Evolutionary conservation across 30 jellyfish, hydroid and myxozoan species (phyloP), one percentile per base, ranked within the genome.

Genomic region (Mastigias papua): DNA sequence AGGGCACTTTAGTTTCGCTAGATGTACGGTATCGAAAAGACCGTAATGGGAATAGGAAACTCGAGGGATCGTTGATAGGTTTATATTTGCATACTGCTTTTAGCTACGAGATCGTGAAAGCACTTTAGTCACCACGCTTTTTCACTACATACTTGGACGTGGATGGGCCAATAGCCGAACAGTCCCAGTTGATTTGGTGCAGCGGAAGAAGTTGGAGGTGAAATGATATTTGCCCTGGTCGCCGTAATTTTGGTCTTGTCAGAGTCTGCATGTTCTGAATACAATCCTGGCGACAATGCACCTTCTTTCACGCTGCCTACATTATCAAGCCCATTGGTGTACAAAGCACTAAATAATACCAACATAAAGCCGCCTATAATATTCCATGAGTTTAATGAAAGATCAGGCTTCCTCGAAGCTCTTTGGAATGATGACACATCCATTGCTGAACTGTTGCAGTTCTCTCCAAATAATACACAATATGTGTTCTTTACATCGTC

Each of bases 401-500:
- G 90, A 49, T 95, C 99, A 4, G 99, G 97, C 28, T 95, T 95
- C 63, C 86, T 95, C 35, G 99, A 95, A 50, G 90, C 96, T 2
- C 86, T 95, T 34, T 95, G 99, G 99, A 92, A 84, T 20, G 92
- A 91, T 70, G 99, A 95, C 62, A 28, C 93, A 9, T 95, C 99
- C 16, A 32, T 95, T 49, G 69, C 88, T 22, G 92, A 90, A 21
- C 83, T 95, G 62, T 69, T 95, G 86, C 96, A 91, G 78, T 46
- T 80, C 50, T 86, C 97, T 9, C 99, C 99, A 17, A 88, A 86
- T 22, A 95, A 95, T 76, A 82, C 97, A 9, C 98, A 95, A 42
- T 87, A 89, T 61, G 98, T 95, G 85, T 95, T 95, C 74, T 71
- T 95, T 80, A 50, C 97, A 2, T 90, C 99, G 63, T 31, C 91